A percentile compares a stretch with the other conserved stretches of the same genome.
Evolutionary conservation across 1,140 invertebrate genomes (phyloP).

Genomic region (Bombus pascuorum): DNA sequence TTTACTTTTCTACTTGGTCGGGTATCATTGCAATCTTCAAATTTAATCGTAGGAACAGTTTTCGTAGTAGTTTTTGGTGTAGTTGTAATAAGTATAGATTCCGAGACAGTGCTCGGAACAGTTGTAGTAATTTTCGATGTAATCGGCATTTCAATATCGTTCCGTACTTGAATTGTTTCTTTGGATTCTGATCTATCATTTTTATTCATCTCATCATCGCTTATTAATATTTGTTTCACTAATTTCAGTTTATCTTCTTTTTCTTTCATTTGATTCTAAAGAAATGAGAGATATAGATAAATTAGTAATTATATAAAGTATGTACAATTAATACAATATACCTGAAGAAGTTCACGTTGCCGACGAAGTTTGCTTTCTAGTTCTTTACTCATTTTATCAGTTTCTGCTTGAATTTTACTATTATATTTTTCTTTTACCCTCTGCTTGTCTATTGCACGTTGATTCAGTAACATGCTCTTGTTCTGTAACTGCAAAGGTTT

Average conservation of each 20-base stretch:
- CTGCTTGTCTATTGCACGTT: conserved; percentile 88
- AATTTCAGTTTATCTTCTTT: conserved; percentile 82
- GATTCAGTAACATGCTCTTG: conserved; percentile 87
- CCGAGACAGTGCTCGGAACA: not conserved
- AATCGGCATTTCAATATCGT: conserved; percentile 42
- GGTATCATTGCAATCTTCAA: not conserved
- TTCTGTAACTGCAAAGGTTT: conserved; percentile 82
- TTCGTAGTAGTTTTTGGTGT: not conserved
- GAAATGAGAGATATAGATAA: conserved; percentile 3
- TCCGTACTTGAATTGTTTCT: conserved; percentile 58
- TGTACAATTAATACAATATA: conserved; percentile 55
- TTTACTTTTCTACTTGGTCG: conserved; percentile 28
- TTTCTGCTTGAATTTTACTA: conserved; percentile 86
- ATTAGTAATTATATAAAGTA: conserved; percentile 9
- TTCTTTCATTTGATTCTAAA: conserved; percentile 79
- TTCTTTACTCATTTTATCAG: conserved; percentile 86
- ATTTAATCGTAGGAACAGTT: not conserved
- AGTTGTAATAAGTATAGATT: not conserved
- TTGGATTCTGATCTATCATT: conserved; percentile 43
- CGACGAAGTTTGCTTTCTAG: conserved; percentile 85
- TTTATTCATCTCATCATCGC: conserved; percentile 67
- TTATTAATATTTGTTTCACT: conserved; percentile 81
- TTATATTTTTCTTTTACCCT: conserved; percentile 88
- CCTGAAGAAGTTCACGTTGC: conserved; percentile 86
- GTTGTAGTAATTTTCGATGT: not conserved